phyloP scores from a whole-genome alignment of 2,113 vertebrate species.

The Peucedramus taeniatus region DNA sequence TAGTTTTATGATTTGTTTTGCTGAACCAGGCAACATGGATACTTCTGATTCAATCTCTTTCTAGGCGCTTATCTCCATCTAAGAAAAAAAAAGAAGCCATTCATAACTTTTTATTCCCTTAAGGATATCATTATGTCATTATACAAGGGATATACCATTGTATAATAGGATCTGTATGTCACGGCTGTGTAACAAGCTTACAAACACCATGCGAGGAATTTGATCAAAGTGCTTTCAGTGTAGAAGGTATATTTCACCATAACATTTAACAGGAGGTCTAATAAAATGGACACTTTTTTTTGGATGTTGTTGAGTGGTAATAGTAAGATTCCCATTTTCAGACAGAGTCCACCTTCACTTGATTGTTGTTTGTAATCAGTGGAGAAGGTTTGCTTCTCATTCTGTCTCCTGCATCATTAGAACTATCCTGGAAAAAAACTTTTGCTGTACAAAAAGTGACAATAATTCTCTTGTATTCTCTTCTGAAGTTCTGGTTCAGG shows the following conservation, averaged over 20 bases:
- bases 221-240: constrained; percentile 24
- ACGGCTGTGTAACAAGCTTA: not conserved
- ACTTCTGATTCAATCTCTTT: not conserved
- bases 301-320: not conserved
- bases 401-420: constrained; percentile 83
- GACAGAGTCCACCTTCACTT: constrained; percentile 90
- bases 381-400: constrained; percentile 90
- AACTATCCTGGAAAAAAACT: constrained; percentile 86
- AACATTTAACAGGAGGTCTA: not conserved
- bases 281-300: not conserved
- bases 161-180: not conserved
- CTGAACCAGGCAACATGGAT: not conserved
- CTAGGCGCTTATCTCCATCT: not conserved
- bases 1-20: not conserved
- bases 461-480: constrained; percentile 91
- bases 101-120: not conserved
- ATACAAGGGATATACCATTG: not conserved
- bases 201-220: constrained; percentile 17
- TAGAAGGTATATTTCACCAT: not conserved
- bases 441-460: constrained; percentile 85
- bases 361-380: constrained; percentile 86
- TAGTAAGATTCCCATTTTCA: constrained; percentile 58
- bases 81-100: not conserved
- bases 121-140: not conserved
- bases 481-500: constrained; percentile 95